phyloP scores from a whole-genome alignment of 2,797 vertebrate genomes.

The Alectoris magna region DNA sequence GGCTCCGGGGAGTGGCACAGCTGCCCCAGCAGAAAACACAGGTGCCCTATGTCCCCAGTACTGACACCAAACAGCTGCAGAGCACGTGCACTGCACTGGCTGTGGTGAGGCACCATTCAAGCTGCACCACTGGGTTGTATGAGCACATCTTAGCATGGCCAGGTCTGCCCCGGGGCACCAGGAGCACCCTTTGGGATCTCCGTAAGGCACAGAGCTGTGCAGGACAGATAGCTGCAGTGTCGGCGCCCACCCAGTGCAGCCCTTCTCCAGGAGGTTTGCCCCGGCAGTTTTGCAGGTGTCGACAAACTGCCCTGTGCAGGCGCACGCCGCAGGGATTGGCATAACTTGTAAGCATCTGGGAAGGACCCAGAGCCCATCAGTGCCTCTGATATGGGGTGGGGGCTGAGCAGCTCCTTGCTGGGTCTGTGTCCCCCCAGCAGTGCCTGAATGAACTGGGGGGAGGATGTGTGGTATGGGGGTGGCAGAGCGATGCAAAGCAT shows the following conservation, averaged over 20 bases:
- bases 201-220: neutral
- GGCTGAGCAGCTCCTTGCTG: neutral
- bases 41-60: neutral
- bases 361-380: neutral
- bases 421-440: neutral
- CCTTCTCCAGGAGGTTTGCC: neutral
- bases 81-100: neutral
- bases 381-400: neutral
- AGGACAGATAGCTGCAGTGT: neutral
- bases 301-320: neutral
- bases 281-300: neutral
- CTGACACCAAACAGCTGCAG: neutral
- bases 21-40: neutral
- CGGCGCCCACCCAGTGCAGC: neutral
- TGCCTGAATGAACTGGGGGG: neutral
- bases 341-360: neutral
- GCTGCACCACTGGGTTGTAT: neutral
- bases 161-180: neutral
- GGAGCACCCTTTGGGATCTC: no score
- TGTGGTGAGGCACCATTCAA: neutral
- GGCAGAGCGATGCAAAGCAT: neutral
- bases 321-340: neutral
- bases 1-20: neutral
- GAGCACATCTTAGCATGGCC: neutral
- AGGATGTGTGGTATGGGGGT: neutral